These are phyloP conservation scores for Promerops cafer DNA, from an alignment of 2,113 vertebrate species.

Conservation along the genomic window DNA sequence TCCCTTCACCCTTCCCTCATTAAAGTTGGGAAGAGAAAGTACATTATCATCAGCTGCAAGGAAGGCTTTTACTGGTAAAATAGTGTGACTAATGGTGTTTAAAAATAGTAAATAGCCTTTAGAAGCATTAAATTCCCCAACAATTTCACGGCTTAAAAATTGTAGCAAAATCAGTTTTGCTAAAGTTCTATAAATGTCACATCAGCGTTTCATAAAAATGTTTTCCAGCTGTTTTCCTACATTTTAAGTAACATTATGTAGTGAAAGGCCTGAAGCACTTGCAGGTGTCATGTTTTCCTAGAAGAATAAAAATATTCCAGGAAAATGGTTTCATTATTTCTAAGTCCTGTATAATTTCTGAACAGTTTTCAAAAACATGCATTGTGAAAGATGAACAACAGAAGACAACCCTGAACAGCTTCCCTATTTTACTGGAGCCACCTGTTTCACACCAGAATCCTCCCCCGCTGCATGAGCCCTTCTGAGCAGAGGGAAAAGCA, in stretches of 20 bases:
- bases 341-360: background rate
- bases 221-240: background rate
- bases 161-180: background rate
- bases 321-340: background rate
- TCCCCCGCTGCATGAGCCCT: background rate
- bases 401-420: rapidly evolving
- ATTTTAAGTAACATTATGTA: background rate
- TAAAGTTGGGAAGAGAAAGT: background rate
- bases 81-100: background rate
- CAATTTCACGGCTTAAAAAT: background rate
- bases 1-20: background rate
- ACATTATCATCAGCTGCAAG: background rate
- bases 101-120: background rate
- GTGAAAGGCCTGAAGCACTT: background rate
- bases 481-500: background rate
- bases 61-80: background rate
- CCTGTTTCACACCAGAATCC: rapidly evolving
- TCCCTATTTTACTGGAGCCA: background rate
- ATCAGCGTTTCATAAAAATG: background rate
- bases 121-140: background rate
- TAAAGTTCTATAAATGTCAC: background rate
- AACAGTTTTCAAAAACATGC: background rate
- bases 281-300: background rate
- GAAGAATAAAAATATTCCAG: background rate
- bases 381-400: background rate